Conservation (phyloP, 2,888 invertebrate genomes). For the Drosophila emarginata region DNA sequence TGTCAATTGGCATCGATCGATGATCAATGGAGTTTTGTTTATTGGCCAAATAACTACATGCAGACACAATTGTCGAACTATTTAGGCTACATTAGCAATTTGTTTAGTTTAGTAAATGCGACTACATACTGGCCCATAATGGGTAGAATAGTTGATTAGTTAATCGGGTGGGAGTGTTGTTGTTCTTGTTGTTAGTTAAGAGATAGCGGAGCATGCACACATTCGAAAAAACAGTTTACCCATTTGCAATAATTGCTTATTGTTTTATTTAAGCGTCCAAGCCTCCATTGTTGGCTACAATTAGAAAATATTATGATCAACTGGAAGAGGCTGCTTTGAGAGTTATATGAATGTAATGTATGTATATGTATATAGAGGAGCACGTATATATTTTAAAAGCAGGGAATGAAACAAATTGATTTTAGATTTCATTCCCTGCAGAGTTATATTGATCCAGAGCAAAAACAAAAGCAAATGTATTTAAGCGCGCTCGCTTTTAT, state of each 20-base stretch:
- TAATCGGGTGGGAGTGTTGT: not conserved
- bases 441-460: not conserved
- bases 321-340: conserved; percentile 29
- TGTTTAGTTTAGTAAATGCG: conserved; percentile 10
- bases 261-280: conserved; percentile 83
- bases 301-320: conserved; percentile 71
- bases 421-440: conserved; percentile 5
- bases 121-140: conserved; percentile 14
- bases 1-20: not conserved
- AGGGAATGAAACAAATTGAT: conserved; percentile 20
- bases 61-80: conserved; percentile 32
- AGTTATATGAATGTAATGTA: conserved; percentile 26
- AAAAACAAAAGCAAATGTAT: not conserved
- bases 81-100: conserved; percentile 8
- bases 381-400: too few species aligned
- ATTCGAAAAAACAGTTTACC: conserved; percentile 79
- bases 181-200: conserved; percentile 24
- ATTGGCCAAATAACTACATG: conserved; percentile 44
- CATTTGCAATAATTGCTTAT: conserved; percentile 76
- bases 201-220: conserved; percentile 64
- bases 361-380: not conserved
- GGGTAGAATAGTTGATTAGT: not conserved
- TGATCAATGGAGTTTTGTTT: not conserved
- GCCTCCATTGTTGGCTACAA: conserved; percentile 83
- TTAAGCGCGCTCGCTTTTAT: not conserved